Percentiles rank a stretch among this genome's conserved stretches.
These are phyloP conservation scores for Hemicordylus capensis DNA, from an alignment of 2,113 vertebrate species.

Conservation along the genomic window DNA sequence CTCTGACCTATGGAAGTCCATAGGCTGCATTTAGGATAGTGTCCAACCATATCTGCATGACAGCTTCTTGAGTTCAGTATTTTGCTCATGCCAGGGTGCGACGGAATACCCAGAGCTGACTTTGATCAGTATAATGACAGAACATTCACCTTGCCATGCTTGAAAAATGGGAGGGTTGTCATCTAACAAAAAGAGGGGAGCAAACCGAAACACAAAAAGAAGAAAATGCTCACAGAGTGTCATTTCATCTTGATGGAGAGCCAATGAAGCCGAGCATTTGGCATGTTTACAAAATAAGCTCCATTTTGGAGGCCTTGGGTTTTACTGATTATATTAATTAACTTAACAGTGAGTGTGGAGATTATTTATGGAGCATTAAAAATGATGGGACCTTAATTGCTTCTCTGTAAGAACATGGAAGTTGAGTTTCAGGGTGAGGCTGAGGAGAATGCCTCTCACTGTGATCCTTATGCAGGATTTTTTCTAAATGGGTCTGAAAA, in stretches of 20 bases:
- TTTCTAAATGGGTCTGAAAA: slow-evolving; percentile 49
- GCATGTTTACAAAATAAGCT: slow-evolving; percentile 76
- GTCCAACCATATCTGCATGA: no score
- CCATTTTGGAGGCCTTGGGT: slow-evolving; percentile 71
- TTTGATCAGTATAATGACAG: not conserved
- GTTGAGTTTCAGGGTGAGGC: slow-evolving; percentile 57
- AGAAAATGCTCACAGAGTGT: slow-evolving; percentile 50
- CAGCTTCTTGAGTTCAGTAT: no score
- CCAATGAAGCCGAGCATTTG: slow-evolving; percentile 71
- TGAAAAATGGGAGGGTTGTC: slow-evolving; percentile 18
- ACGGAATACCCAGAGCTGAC: no score
- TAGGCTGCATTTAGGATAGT: no score
- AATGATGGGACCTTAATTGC: slow-evolving; percentile 73
- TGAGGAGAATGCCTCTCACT: slow-evolving; percentile 35
- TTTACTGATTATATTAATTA: slow-evolving; percentile 79
- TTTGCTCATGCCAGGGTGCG: no score
- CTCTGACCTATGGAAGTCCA: no score
- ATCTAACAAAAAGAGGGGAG: not conserved
- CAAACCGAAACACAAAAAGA: not conserved
- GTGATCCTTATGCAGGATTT: slow-evolving; percentile 37
- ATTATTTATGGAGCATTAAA: slow-evolving; percentile 76
- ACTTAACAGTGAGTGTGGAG: slow-evolving; percentile 74
- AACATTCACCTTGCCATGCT: not conserved
- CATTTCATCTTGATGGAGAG: slow-evolving; percentile 67
- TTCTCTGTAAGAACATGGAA: slow-evolving; percentile 67